Conservation (phyloP, 2,888 invertebrate species). For the Noctua janthina region DNA sequence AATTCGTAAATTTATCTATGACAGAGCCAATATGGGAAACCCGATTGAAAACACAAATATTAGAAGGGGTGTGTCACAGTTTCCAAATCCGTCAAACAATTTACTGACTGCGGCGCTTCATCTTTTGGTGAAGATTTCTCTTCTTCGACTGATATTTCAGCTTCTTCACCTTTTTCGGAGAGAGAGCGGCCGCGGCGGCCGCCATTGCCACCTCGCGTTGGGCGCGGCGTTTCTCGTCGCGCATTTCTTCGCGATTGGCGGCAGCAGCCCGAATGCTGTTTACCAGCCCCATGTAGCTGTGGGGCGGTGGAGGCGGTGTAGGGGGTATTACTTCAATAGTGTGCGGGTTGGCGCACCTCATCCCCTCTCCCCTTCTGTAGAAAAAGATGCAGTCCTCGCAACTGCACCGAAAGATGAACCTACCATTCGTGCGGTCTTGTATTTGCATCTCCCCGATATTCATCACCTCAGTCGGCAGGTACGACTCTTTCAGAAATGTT, state of each 20-base stretch:
- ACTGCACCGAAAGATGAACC: background rate
- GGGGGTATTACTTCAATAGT: background rate
- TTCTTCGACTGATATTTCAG: background rate
- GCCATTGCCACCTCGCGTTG: accelerated
- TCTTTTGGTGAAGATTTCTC: background rate
- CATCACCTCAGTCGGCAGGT: background rate
- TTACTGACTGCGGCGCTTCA: conserved; percentile 23
- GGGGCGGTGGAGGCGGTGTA: background rate
- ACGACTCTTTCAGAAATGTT: background rate
- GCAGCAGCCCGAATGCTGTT: conserved; percentile 11
- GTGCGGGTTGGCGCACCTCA: accelerated
- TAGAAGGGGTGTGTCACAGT: conserved; percentile 13
- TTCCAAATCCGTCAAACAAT: background rate
- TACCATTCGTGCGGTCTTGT: background rate
- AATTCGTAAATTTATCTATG: conserved; percentile 3
- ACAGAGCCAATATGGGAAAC: background rate
- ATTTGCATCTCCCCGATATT: background rate
- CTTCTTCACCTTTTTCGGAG: background rate
- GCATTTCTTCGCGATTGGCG: conserved; percentile 15
- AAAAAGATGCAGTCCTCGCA: background rate
- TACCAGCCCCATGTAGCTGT: background rate
- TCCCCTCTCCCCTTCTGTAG: background rate
- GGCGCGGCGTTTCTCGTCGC: background rate
- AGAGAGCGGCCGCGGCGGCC: background rate
- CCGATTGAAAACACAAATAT: background rate